Conservation (phyloP, 2,797 vertebrate genomes). For the Intellagama lesueurii region DNA sequence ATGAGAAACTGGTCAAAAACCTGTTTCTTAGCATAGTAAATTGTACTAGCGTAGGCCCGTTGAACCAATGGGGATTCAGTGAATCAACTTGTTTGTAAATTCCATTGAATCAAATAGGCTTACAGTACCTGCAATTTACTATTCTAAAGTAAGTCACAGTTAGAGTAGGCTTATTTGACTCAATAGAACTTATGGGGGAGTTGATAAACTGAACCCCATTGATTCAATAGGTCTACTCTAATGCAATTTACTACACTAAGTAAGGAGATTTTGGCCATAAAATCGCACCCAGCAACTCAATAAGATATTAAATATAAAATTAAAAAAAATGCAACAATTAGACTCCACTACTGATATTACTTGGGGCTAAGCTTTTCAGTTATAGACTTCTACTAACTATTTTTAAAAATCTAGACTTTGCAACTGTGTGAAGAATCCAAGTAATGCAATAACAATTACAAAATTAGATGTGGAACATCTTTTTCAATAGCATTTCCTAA, state of each 20-base stretch:
- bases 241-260: too few species aligned
- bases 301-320: neutral
- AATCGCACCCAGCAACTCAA: neutral
- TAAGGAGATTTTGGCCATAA: neutral
- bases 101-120: too few species aligned
- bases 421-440: neutral
- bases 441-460: conserved; percentile 2
- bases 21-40: too few species aligned
- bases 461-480: neutral
- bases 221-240: too few species aligned
- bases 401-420: neutral
- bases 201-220: too few species aligned
- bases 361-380: neutral
- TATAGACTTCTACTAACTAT: neutral
- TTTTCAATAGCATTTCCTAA: neutral
- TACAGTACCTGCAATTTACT: too few species aligned
- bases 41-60: too few species aligned
- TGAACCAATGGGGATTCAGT: too few species aligned
- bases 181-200: too few species aligned
- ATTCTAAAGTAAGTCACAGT: too few species aligned
- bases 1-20: neutral
- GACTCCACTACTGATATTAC: neutral
- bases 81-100: too few species aligned
- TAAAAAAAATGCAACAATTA: neutral
- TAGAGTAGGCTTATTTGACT: too few species aligned